A percentile compares a stretch with the other conserved stretches of the same genome.
Conservation (phyloP, 2,797 vertebrate species). For the Distichodus sexfasciatus region DNA sequence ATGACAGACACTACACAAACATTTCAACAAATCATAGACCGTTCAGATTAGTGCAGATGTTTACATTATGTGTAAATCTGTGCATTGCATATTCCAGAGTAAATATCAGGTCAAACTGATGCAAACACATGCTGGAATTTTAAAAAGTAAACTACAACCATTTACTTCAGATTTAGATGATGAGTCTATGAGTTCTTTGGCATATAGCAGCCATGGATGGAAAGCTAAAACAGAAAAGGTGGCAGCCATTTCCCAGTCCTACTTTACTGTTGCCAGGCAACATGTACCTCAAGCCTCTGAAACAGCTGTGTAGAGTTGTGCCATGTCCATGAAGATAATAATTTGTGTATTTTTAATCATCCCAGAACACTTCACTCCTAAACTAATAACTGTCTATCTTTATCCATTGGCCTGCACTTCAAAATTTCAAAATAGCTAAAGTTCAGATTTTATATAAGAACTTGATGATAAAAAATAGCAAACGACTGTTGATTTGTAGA, state of each 20-base stretch:
- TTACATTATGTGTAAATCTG: too few species aligned
- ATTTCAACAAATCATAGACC: too few species aligned
- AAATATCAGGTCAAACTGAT: background rate
- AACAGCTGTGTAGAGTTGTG: background rate
- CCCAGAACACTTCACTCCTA: background rate
- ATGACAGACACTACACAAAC: too few species aligned
- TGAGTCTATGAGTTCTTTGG: background rate
- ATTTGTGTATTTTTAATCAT: slow-evolving; percentile 27
- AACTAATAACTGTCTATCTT: background rate
- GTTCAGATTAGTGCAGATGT: too few species aligned
- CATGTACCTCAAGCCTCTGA: slow-evolving; percentile 24
- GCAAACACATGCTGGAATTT: background rate
- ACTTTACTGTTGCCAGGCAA: slow-evolving; percentile 29
- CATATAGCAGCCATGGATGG: background rate
- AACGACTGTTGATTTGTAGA: background rate
- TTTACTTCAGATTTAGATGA: background rate
- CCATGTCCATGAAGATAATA: background rate
- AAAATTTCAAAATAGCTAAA: background rate
- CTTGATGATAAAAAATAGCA: too few species aligned
- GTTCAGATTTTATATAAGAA: too few species aligned
- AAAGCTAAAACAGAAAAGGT: background rate
- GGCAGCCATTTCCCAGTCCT: background rate
- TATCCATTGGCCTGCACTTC: background rate
- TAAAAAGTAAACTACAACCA: background rate
- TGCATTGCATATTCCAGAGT: too few species aligned